Evolutionary conservation across 2,888 invertebrate genomes (phyloP), one percentile per base, ranked within the genome.

Genomic region (Drosophila paramelanica): DNA sequence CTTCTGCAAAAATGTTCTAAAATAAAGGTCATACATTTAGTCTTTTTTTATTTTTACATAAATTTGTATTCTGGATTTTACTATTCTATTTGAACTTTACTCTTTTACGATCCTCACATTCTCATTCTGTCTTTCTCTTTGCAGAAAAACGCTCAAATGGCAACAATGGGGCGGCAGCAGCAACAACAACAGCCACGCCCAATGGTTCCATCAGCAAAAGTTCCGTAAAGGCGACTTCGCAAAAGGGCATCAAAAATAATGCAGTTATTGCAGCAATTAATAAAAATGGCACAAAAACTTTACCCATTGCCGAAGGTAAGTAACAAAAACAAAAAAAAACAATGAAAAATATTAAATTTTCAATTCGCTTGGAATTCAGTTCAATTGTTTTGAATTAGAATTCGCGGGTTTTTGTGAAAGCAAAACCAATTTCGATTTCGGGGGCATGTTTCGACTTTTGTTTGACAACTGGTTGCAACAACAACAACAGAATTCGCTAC

Each of bases 261-360:
- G 6, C 33, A 43, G 55, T 36, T 45, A 58, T 50, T 33, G 55
- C 61, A 38, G 23, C 64, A 45, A 59, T 53, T 56, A 82, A 78
- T 41, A 68, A 67, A 50, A 53, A 41, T 57, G 39, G 41, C 51
- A n/a, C 72, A 27, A 70, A 73, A 45, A 47, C 41, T 27, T 73
- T 77, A 52, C 6, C 59, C 46, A 67, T 77, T 55, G 53, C 78
- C n/a, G 75, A 84, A 52, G 82, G 82, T 82, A 75, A 83, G 82
- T 78, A 38, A 1, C 10, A 3, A 31, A 27, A 27, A 14, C n/a
- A 3, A 39, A 64, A 42, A 52, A 27, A 31, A 33, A 14, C 0
- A 31, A 23, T 23, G 33, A 46, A 31, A 45, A 38, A 17, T 5
- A 38, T 47, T 11, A 20, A 43, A 47, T 33, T 13, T 52, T 33